Base-by-base conservation (phyloP, 2,888 invertebrate genomes). In the Scaptomyza polygonia region DNA sequence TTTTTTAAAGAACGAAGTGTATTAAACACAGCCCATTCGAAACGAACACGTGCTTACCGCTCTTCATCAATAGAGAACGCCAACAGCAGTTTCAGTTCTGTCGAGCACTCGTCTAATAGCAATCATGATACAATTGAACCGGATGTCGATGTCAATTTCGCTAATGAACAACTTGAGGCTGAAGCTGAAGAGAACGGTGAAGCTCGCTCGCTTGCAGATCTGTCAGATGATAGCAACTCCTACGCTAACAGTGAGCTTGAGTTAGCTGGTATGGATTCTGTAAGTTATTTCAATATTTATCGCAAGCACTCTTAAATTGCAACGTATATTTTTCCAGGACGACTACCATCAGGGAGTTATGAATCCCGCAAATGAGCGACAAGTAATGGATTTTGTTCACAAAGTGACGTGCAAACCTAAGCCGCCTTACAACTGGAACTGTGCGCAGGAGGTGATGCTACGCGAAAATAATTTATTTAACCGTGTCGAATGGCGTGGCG, bases 341-440 rank as follows among this genome's bases (percentile, higher is more conserved):
- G 52, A 63, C 2, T 43, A 39, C 30, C 66, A 80, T 29, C 67
- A 76, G 8, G 58, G 58, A 12, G 54, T 32, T 11, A 56, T 45
- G 1, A 58, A 56, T 69, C 16, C 42, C 3, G 58, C 45, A 0
- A 61, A 67, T 9, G 68, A 58, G 7, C 61, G 53, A 7, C 21
- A 70, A 12, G 30, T 69, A 2, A 63, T 77, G 1, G 29, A 4
- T 3, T 54, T 73, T n/a, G 81, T 87, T 0, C 71, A 77, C 9
- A 84, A 88, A 25, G 67, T 89, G 0, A 59, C 90, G 65, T 73
- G 75, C 55, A 90, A 89, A 68, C 66, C 72, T 14, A 90, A 90
- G 32, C 90, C 91, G 0, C 42, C 63, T 0, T 91, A 92, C 40
- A 82, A 72, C 14, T 90, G 90, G 89, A 86, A 85, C 54, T 72